Percentiles rank a stretch among this genome's conserved stretches.
These are phyloP conservation scores for Dicentrarchus labrax DNA, from an alignment of 2,113 vertebrate species.

Conservation along the genomic window DNA sequence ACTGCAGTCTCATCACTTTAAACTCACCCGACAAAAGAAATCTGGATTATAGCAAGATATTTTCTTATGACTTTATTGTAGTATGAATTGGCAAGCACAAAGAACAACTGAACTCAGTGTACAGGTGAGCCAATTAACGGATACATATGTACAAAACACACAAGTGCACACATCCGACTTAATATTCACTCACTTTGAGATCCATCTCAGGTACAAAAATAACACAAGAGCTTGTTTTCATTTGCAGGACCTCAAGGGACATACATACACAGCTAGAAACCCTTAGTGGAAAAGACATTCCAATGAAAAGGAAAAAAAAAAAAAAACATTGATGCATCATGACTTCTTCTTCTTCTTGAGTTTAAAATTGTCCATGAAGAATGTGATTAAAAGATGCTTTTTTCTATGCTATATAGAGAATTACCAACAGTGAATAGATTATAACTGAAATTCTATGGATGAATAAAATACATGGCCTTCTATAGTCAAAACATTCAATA, in stretches of 20 bases:
- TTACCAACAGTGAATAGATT: constrained; percentile 12
- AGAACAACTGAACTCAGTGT: constrained; percentile 51
- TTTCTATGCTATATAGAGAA: constrained; percentile 15
- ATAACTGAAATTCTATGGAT: constrained; percentile 34
- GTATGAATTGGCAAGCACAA: constrained; percentile 69
- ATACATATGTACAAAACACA: constrained; percentile 80
- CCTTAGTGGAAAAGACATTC: constrained; percentile 19
- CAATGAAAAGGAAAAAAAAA: constrained; percentile 7
- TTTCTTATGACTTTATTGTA: constrained; percentile 66
- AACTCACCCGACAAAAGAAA: background rate
- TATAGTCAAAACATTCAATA: constrained; percentile 52
- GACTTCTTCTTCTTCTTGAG: constrained; percentile 4
- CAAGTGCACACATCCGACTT: constrained; percentile 43
- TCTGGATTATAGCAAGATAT: background rate
- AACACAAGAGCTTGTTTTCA: constrained; percentile 54
- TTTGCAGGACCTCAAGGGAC: constrained; percentile 34
- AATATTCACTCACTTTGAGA: constrained; percentile 48
- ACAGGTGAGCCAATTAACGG: constrained; percentile 55
- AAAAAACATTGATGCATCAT: constrained; percentile 7
- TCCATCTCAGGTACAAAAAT: constrained; percentile 62
- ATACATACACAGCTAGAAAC: constrained; percentile 35
- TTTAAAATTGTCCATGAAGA: constrained; percentile 45
- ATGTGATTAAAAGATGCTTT: constrained; percentile 48
- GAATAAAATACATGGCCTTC: constrained; percentile 29
- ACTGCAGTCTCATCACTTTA: background rate